phyloP scores from a whole-genome alignment of 2,888 invertebrate genomes.

The Polyommatus iphigenia region DNA sequence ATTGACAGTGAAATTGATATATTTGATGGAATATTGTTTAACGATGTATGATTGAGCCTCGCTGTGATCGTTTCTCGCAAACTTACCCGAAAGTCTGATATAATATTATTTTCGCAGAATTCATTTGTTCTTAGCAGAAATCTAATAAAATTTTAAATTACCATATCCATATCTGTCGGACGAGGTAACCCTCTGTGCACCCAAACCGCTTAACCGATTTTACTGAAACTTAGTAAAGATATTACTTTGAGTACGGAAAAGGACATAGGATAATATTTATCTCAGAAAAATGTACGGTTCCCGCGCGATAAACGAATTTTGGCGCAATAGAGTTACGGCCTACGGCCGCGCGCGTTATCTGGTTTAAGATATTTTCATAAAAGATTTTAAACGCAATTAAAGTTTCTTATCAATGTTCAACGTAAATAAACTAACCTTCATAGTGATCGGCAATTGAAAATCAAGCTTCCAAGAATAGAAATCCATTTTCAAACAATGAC shows the following conservation, averaged over 20 bases:
- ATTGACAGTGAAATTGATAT: conserved; percentile 18
- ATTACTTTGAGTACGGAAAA: no score
- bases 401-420: neutral
- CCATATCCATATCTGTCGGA: no score
- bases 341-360: no score
- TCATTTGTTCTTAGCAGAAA: neutral
- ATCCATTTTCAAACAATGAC: conserved; percentile 18
- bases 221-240: no score
- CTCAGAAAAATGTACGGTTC: no score
- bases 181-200: no score
- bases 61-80: neutral
- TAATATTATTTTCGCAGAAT: neutral
- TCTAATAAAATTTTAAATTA: neutral
- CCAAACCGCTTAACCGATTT: no score
- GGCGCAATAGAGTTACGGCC: no score
- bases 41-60: neutral
- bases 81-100: neutral
- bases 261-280: no score
- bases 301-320: no score
- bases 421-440: neutral
- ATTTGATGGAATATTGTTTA: neutral
- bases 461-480: conserved; percentile 17
- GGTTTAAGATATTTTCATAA: no score
- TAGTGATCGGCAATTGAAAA: neutral
- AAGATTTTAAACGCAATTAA: neutral